Evolutionary conservation across 2,797 vertebrate genomes (phyloP).

Genomic region (Decapterus maruadsi): DNA sequence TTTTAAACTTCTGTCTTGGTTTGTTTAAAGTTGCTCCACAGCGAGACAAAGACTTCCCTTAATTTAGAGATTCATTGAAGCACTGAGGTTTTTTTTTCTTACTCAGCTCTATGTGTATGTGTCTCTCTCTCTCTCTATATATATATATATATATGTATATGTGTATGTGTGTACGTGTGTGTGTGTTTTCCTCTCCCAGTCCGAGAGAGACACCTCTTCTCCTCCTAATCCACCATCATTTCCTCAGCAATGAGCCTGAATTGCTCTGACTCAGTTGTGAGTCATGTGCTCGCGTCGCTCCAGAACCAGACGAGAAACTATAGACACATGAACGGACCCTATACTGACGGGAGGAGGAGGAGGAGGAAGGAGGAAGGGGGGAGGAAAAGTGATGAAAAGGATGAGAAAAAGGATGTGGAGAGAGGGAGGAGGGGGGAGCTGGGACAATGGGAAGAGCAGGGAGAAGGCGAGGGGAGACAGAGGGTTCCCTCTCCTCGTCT

Average conservation of each 20-base stretch:
- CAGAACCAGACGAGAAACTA: slow-evolving; percentile 54
- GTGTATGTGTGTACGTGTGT: slow-evolving; percentile 18
- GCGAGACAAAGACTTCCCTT: slow-evolving; percentile 78
- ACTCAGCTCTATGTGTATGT: slow-evolving; percentile 29
- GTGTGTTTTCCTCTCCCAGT: slow-evolving; percentile 62
- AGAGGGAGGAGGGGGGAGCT: slow-evolving; percentile 8
- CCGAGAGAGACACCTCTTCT: slow-evolving; percentile 69
- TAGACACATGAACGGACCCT: slow-evolving; percentile 57
- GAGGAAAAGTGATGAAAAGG: slow-evolving; percentile 54
- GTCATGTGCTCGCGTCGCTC: slow-evolving; percentile 75
- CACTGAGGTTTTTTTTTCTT: slow-evolving; percentile 37
- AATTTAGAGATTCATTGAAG: slow-evolving; percentile 63
- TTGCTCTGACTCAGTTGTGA: slow-evolving; percentile 74
- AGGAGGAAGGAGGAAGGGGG: background rate
- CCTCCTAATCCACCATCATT: slow-evolving; percentile 72
- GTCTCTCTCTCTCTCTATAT: background rate
- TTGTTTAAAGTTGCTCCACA: slow-evolving; percentile 86
- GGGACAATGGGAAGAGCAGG: slow-evolving; percentile 43
- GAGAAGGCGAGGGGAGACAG: slow-evolving; percentile 62
- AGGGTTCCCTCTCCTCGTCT: slow-evolving; percentile 77
- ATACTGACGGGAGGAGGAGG: too few species aligned
- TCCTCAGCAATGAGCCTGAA: slow-evolving; percentile 71
- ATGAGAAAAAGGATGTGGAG: slow-evolving; percentile 60
- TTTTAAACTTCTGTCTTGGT: slow-evolving; percentile 87
- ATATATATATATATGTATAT: slow-evolving; percentile 10